Evolutionary conservation across 2,888 invertebrate genomes (phyloP).

Genomic region (Ptychoptera contaminata): DNA sequence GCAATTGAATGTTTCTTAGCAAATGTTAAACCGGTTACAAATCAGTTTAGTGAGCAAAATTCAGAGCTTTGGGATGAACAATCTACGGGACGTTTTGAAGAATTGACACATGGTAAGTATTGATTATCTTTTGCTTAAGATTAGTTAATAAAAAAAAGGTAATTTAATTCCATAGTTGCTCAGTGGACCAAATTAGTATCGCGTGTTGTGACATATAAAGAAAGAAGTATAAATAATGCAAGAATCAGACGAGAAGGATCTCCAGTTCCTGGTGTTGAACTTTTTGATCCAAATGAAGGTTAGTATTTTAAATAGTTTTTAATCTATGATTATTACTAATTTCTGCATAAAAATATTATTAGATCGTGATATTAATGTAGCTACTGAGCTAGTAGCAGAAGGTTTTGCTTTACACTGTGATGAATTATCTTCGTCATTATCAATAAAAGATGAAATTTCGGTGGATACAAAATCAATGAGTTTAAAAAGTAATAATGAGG

Average conservation of each 20-base stretch:
- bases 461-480: background rate
- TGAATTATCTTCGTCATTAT: background rate
- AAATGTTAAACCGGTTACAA: slow-evolving; percentile 44
- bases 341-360: background rate
- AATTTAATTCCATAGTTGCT: slow-evolving; percentile 33
- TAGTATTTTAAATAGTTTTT: slow-evolving; percentile 10
- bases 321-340: background rate
- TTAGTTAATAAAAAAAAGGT: slow-evolving; percentile 12
- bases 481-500: background rate
- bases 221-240: slow-evolving; percentile 29
- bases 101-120: slow-evolving; percentile 42
- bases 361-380: slow-evolving; percentile 5
- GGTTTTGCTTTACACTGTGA: background rate
- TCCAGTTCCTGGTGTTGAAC: slow-evolving; percentile 60
- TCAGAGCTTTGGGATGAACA: slow-evolving; percentile 42
- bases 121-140: background rate
- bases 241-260: slow-evolving; percentile 40
- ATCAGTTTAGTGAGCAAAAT: slow-evolving; percentile 14
- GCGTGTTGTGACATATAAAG: slow-evolving; percentile 55
- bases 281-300: slow-evolving; percentile 53
- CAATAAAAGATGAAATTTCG: background rate
- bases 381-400: slow-evolving; percentile 3
- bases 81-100: slow-evolving; percentile 50
- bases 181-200: slow-evolving; percentile 70
- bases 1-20: slow-evolving; percentile 78